Evolutionary conservation across 2,113 vertebrate genomes (phyloP).

Genomic region (Neogale vison): DNA sequence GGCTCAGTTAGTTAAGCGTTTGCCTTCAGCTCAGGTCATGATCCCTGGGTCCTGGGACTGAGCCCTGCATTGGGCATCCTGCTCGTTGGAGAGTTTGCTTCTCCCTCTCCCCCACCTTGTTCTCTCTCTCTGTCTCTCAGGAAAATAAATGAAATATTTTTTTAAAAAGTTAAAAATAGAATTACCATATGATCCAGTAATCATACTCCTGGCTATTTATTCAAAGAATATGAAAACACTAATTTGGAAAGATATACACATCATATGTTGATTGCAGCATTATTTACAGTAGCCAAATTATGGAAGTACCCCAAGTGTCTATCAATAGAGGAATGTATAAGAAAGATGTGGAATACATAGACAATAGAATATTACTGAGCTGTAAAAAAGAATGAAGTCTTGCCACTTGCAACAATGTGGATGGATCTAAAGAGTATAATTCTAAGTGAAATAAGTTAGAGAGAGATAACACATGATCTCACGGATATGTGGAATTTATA

Average conservation of each 20-base stretch:
- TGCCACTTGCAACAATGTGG: neutral
- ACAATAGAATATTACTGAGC: neutral
- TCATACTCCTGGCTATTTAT: neutral
- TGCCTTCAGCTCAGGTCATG: too few species aligned
- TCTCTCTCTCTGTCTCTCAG: too few species aligned
- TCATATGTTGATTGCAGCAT: neutral
- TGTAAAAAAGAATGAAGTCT: neutral
- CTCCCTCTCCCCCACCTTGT: too few species aligned
- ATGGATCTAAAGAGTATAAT: neutral
- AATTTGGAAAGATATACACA: neutral
- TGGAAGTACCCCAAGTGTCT: neutral
- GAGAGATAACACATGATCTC: neutral
- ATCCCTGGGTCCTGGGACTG: too few species aligned
- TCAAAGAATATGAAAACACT: neutral
- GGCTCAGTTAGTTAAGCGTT: too few species aligned
- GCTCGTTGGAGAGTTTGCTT: too few species aligned
- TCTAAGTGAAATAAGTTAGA: neutral
- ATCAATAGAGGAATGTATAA: neutral
- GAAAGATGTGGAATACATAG: neutral
- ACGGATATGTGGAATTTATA: too few species aligned
- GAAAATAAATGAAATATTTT: too few species aligned
- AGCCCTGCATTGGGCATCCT: too few species aligned
- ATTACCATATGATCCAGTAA: neutral
- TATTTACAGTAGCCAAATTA: neutral
- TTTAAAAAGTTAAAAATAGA: neutral